Evolutionary conservation across 2,888 invertebrate species (phyloP), one percentile per base, ranked within the genome.

Genomic region (Volucella inflata): DNA sequence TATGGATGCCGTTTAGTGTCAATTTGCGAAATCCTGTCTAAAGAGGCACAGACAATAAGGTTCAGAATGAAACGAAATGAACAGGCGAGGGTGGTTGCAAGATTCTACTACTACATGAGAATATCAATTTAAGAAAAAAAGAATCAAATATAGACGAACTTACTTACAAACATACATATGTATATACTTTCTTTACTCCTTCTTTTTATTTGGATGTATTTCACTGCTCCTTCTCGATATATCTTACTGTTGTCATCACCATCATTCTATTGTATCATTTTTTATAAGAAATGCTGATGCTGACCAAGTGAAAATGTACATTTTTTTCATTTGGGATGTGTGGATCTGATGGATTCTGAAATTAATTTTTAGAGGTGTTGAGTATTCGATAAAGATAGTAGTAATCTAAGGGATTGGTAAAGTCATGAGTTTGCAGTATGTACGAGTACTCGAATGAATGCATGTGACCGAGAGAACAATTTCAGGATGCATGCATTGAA

Each of bases 1-100:
- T 82, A 83, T 87, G 79, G 83, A 70, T 65, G 87, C 71, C 78
- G 84, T 87, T 88, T 88, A 87, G 87, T 88, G 88, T 87, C 87
- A 88, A 87, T 88, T 87, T 88, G 88, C 87, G 50, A 74, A 80
- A 81, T 83, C 83, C 78, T 83, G 75, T 78, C 83, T 55, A 72
- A 76, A 82, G 76, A 87, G 67, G 57, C 65, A 55, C 81, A 70
- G 70, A 70, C 75, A 79, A 82, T 67, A 67, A 71, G 50, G 65
- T 55, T 11, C 36, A 42, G 59, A 76, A 65, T 74, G 50, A 60
- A 85, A 80, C 64, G 40, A 64, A 70, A 60, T 57, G 65, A 65
- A 50, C 67, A 59, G 70, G 21, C 59, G 55, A 72, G 76, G 76
- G 60, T 71, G 55, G 59, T 46, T 60, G 14, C 46, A 59, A 65